phyloP scores from a whole-genome alignment of 2,797 vertebrate genomes.

The Eulemur coronatus region DNA sequence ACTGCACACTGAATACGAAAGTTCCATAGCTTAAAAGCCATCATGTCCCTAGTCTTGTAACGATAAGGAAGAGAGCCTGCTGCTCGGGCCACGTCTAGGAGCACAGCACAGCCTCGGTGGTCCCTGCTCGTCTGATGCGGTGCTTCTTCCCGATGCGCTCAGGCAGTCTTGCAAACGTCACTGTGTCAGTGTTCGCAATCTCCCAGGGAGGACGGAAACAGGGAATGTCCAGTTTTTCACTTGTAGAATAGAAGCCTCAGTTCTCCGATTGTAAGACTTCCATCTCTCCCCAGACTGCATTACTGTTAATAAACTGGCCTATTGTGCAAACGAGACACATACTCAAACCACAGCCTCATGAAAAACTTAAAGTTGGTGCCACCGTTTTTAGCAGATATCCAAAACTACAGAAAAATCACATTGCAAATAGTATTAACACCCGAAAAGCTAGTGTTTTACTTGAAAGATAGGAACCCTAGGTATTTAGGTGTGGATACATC shows the following conservation, averaged over 20 bases:
- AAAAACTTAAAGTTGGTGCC: neutral
- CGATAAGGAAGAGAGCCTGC: neutral
- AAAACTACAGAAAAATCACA: neutral
- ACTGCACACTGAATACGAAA: neutral
- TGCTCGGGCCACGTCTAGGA: accelerated
- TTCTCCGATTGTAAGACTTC: neutral
- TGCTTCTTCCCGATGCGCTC: neutral
- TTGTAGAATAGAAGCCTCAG: neutral
- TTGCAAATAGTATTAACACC: neutral
- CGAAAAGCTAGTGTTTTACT: neutral
- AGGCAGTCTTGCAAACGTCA: neutral
- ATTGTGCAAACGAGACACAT: neutral
- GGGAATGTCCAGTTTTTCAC: neutral
- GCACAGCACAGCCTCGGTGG: neutral
- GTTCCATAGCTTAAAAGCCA: neutral
- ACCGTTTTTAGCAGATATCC: neutral
- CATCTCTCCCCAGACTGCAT: neutral
- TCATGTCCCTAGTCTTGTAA: neutral
- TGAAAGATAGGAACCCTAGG: neutral
- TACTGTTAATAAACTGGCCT: neutral
- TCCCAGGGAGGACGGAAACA: neutral
- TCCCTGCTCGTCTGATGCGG: accelerated
- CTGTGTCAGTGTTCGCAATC: neutral
- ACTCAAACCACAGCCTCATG: neutral
- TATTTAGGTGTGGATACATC: neutral